Base-by-base conservation (phyloP, 2,797 vertebrate genomes). In the Platyrinchus mystaceus region DNA sequence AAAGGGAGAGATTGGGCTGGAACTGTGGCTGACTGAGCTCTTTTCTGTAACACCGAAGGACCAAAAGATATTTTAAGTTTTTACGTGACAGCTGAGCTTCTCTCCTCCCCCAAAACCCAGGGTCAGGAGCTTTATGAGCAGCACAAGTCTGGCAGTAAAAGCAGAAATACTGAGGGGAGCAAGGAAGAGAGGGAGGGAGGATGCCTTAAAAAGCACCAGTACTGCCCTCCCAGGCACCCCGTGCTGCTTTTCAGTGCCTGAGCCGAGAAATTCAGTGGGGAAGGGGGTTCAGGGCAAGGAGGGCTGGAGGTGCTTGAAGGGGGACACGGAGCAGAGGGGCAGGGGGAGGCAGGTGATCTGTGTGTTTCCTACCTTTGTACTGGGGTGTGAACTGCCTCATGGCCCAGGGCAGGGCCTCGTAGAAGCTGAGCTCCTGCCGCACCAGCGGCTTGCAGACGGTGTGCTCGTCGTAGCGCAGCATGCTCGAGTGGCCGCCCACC, bases 361-460 rank as follows among this genome's bases (percentile, higher is more conserved):
- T 3, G 4, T 6, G 58, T 9, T 27, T 44, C 26, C 97, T 87
- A 98, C 98, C 98, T 98, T 98, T 98, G 84, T 98, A 98, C 94
- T 97, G 97, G 1, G 98, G 98, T 0, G 98, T 98, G 97, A 98
- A 98, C 32, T 84, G 94, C 81, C 96, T 95, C 97, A 98, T 98
- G 63, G 98, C 97, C 85, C 89, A 80, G 0, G 97, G 98, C 89
- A 98, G 97, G 1, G 98, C 95, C 68, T 98, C 96, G 1, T 98
- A 98, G 97, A 98, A 98, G 79, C 91, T 95, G 55, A 98, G 97
- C 89, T 98, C 98, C 86, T 84, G 98, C 8, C 75, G 96, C 69
- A 98, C 79, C 56, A 98, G 95, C 30, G 98, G 98, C 86, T 98
- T 98, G 97, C 98, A 98, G 71, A 98, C 36, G 0, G 98, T 98